Conservation (phyloP, 2,113 vertebrate genomes). For the Bos javanicus region DNA sequence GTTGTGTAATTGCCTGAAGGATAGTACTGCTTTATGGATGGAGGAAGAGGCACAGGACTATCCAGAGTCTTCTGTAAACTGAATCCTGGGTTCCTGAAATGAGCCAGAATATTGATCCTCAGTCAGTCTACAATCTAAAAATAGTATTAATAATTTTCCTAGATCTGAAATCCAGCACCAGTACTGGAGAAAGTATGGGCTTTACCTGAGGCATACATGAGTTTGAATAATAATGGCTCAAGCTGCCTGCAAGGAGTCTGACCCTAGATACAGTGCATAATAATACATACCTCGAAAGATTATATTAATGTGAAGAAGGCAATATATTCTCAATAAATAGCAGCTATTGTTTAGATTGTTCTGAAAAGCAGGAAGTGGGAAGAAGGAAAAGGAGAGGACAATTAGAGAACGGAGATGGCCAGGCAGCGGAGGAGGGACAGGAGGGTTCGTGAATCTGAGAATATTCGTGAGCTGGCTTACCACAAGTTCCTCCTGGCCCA, state of each 20-base stretch:
- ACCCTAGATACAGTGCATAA: neutral
- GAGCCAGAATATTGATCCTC: neutral
- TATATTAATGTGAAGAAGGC: neutral
- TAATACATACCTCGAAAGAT: neutral
- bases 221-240: neutral
- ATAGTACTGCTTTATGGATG: neutral
- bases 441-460: neutral
- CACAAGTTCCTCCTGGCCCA: neutral
- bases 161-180: neutral
- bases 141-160: neutral
- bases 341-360: neutral
- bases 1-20: neutral
- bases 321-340: neutral
- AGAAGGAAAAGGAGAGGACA: neutral
- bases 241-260: neutral
- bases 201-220: neutral
- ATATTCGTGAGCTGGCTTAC: neutral
- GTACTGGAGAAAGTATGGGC: neutral
- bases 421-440: neutral
- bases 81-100: neutral
- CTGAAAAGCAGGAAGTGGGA: neutral
- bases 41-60: neutral
- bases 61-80: neutral
- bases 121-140: neutral
- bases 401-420: neutral